phyloP scores from a whole-genome alignment of 2,888 invertebrate species.

The Sphaerophoria rueppellii region DNA sequence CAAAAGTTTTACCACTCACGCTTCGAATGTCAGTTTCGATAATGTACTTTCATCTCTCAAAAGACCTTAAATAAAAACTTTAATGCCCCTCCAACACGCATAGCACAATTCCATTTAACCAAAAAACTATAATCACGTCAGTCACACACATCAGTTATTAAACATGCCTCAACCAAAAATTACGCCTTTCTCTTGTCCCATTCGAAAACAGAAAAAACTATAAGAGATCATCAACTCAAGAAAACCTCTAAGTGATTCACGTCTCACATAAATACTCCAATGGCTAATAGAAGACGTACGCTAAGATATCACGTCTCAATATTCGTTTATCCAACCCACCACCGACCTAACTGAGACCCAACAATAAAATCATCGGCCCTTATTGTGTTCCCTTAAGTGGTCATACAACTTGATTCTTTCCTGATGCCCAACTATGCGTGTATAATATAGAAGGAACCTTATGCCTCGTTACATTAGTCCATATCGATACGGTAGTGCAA shows the following conservation, averaged over 20 bases:
- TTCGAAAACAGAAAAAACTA: constrained; percentile 3
- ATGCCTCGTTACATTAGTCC: constrained; percentile 26
- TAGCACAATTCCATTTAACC: constrained; percentile 7
- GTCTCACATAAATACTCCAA: constrained; percentile 23
- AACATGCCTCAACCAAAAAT: background rate
- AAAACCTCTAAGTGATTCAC: constrained; percentile 37
- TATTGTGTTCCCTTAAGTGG: constrained; percentile 45
- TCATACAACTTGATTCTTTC: constrained; percentile 36
- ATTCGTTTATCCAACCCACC: background rate
- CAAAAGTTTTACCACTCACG: no score
- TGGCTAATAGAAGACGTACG: constrained; percentile 8
- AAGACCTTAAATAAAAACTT: background rate
- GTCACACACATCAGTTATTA: constrained; percentile 21
- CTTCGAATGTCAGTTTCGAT: no score
- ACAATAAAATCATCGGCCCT: constrained; percentile 36
- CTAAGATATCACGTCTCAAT: constrained; percentile 27
- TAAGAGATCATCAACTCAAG: background rate
- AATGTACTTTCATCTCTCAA: background rate
- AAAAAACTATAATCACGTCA: constrained; percentile 14
- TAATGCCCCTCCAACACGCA: background rate
- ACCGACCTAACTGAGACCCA: background rate
- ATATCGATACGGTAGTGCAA: constrained; percentile 12
- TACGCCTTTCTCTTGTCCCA: constrained; percentile 20
- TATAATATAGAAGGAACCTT: background rate
- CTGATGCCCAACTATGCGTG: constrained; percentile 20